Conservation (phyloP, 2,888 invertebrate genomes). For the Drosophila mimica region DNA sequence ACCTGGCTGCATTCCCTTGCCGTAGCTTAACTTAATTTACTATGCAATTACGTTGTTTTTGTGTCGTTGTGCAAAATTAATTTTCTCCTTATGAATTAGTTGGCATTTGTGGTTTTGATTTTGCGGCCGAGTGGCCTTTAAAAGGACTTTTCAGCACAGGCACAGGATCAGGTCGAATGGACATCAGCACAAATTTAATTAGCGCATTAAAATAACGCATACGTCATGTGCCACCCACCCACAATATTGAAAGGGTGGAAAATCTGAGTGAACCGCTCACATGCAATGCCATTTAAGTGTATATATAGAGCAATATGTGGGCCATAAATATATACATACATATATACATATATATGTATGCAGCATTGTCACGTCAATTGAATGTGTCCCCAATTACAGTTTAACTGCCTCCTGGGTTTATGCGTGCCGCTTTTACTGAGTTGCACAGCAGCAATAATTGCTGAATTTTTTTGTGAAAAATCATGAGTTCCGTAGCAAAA, state of each 20-base stretch:
- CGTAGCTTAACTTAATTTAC: slow-evolving; percentile 67
- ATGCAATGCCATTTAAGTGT: slow-evolving; percentile 36
- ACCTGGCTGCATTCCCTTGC: slow-evolving; percentile 32
- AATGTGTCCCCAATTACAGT: slow-evolving; percentile 31
- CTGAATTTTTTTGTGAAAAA: not conserved
- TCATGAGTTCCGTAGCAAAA: not conserved
- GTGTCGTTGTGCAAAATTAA: slow-evolving; percentile 63
- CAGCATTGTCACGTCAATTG: slow-evolving; percentile 27
- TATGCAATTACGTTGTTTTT: slow-evolving; percentile 58
- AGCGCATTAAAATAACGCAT: slow-evolving; percentile 56
- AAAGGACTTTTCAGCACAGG: slow-evolving; percentile 39
- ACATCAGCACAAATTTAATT: slow-evolving; percentile 58
- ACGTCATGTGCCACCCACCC: slow-evolving; percentile 22
- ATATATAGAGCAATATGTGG: slow-evolving; percentile 25
- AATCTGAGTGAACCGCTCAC: slow-evolving; percentile 42
- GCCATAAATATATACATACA: slow-evolving; percentile 12
- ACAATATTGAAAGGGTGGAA: not conserved
- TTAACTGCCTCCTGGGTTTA: slow-evolving; percentile 23
- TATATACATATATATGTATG: slow-evolving; percentile 4
- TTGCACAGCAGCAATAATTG: not conserved
- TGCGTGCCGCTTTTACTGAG: not conserved
- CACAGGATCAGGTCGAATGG: slow-evolving; percentile 26
- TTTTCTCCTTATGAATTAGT: slow-evolving; percentile 77
- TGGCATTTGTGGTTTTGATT: slow-evolving; percentile 77
- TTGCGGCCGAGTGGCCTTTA: slow-evolving; percentile 68